Evolutionary conservation across 1,140 invertebrate genomes (phyloP).

Genomic region (Rhynchophorus ferrugineus): DNA sequence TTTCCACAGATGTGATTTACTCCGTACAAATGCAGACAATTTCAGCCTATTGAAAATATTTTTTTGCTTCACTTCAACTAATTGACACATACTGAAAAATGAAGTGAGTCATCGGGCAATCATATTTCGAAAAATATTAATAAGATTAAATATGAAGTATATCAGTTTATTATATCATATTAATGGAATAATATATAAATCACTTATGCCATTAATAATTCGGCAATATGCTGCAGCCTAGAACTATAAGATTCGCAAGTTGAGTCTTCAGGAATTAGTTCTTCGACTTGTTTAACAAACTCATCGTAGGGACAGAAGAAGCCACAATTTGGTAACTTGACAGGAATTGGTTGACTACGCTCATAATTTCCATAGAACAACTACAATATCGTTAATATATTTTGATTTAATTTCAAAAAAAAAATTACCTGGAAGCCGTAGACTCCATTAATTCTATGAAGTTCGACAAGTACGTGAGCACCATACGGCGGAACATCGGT

Average conservation of each 20-base stretch:
- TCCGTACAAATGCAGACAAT: too few species aligned
- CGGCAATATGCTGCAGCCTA: too few species aligned
- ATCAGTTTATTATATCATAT: too few species aligned
- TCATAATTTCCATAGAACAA: constrained; percentile 1
- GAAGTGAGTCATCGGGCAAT: too few species aligned
- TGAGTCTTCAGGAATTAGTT: neutral
- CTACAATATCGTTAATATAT: neutral
- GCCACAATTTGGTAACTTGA: constrained; percentile 1
- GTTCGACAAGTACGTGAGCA: constrained; percentile 35
- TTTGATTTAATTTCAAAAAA: neutral
- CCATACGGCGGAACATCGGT: constrained; percentile 51
- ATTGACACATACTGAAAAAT: too few species aligned
- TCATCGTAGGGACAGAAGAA: neutral
- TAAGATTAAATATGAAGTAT: too few species aligned
- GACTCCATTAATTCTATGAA: constrained; percentile 24
- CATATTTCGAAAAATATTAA: too few species aligned
- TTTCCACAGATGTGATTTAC: too few species aligned
- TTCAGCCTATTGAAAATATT: too few species aligned
- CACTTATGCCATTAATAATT: too few species aligned
- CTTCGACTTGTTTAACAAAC: neutral
- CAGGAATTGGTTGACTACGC: neutral
- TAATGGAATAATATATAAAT: too few species aligned
- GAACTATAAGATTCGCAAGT: neutral
- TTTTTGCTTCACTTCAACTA: too few species aligned
- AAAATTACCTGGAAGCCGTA: constrained; percentile 23